phyloP scores from a whole-genome alignment of 2,113 vertebrate genomes.

The Podarcis raffonei region DNA sequence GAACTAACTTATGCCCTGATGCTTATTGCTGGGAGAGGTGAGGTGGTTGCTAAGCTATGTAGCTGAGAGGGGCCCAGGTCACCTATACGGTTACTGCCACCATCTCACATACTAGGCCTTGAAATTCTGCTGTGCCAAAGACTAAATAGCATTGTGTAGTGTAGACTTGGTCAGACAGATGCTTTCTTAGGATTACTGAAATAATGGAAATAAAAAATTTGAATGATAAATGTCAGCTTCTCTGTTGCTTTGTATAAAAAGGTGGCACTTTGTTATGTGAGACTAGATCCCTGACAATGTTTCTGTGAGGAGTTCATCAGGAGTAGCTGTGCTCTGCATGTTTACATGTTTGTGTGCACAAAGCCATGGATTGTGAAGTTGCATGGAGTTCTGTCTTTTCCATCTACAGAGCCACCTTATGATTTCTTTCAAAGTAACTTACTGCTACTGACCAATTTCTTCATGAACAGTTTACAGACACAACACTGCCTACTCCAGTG shows the following conservation, averaged over 20 bases:
- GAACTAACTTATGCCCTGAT: neutral
- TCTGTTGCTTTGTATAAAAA: neutral
- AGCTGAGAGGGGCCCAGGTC: too few relatives aligned
- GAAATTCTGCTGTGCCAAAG: neutral
- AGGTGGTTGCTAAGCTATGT: neutral
- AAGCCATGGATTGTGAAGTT: neutral
- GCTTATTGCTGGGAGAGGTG: neutral
- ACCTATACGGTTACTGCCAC: too few relatives aligned
- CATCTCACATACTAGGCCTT: neutral
- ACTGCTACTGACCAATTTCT: neutral
- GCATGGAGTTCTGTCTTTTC: neutral
- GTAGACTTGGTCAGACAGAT: neutral
- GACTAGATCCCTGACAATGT: neutral
- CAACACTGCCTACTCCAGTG: neutral
- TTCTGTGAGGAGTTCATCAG: neutral
- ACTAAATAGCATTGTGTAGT: neutral
- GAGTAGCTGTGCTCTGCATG: neutral
- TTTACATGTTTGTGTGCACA: neutral
- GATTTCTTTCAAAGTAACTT: neutral
- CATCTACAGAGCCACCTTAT: neutral
- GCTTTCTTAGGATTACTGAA: neutral
- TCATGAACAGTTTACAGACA: neutral
- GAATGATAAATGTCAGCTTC: neutral
- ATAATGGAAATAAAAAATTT: neutral
- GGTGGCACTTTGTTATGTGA: neutral